These are phyloP conservation scores for Thecocarcelia acutangulata DNA, from an alignment of 2,888 invertebrate species.

Conservation along the genomic window DNA sequence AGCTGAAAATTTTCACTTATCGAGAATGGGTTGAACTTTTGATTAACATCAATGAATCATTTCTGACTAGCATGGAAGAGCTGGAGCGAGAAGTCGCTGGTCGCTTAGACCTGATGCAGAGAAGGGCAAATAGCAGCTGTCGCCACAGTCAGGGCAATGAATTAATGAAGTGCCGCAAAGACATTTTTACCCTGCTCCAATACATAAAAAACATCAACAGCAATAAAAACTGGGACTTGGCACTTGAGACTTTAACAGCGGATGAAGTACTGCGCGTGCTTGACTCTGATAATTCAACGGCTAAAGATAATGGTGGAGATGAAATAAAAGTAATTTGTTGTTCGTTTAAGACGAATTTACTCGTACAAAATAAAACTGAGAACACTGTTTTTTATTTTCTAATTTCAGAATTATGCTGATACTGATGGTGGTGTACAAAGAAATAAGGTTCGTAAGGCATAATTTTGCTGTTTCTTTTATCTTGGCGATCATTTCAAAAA, in stretches of 20 bases:
- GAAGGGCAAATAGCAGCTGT: constrained; percentile 71
- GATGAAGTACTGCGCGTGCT: constrained; percentile 77
- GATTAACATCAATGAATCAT: constrained; percentile 84
- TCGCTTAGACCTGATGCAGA: constrained; percentile 82
- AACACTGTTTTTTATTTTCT: background rate
- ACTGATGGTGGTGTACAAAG: constrained; percentile 43
- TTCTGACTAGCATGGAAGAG: constrained; percentile 85
- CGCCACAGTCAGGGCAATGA: constrained; percentile 72
- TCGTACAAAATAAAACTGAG: background rate
- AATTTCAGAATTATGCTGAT: constrained; percentile 56
- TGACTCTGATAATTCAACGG: constrained; percentile 48
- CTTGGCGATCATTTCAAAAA: background rate
- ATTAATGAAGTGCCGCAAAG: constrained; percentile 75
- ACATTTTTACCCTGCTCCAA: constrained; percentile 81
- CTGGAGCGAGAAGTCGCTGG: constrained; percentile 84
- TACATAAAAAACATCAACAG: constrained; percentile 81
- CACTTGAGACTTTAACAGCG: constrained; percentile 81
- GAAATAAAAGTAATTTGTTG: constrained; percentile 17
- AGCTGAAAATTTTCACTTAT: constrained; percentile 86
- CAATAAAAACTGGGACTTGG: constrained; percentile 80
- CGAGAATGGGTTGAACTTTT: constrained; percentile 85
- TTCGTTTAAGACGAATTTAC: background rate
- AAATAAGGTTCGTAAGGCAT: constrained; percentile 69
- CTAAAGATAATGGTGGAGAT: constrained; percentile 4
- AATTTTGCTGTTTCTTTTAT: background rate